Conservation (phyloP, 2,888 invertebrate genomes). For the Cheilosia scutellata region DNA sequence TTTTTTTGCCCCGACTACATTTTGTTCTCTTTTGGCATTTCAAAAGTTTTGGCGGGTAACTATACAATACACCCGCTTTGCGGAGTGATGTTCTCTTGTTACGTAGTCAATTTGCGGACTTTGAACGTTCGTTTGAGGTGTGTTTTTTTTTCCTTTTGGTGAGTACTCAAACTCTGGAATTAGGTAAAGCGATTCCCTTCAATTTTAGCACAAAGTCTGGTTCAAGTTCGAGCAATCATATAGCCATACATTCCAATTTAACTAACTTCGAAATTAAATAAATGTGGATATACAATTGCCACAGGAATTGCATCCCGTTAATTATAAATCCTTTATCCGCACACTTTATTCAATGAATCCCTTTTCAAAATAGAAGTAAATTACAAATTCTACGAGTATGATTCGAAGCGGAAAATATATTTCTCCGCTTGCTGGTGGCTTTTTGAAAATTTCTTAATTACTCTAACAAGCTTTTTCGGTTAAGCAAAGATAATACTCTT, state of each 20-base stretch:
- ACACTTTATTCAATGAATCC: slow-evolving; percentile 14
- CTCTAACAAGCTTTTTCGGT: slow-evolving; percentile 26
- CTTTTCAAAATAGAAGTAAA: background rate
- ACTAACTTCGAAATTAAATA: background rate
- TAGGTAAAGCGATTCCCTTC: slow-evolving; percentile 5
- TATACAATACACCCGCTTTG: background rate
- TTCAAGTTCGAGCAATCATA: background rate
- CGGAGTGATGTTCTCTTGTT: slow-evolving; percentile 16
- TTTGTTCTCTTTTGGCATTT: slow-evolving; percentile 12
- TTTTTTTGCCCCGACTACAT: background rate
- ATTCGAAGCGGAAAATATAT: background rate
- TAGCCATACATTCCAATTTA: background rate
- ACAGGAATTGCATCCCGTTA: slow-evolving; percentile 1
- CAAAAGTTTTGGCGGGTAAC: slow-evolving; percentile 9
- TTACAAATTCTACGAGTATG: background rate
- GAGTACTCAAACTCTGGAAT: background rate
- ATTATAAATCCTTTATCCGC: background rate
- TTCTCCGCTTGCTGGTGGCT: background rate
- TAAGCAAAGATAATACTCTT: slow-evolving; percentile 13
- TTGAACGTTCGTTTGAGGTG: slow-evolving; percentile 12
- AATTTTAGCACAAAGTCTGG: background rate
- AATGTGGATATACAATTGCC: background rate
- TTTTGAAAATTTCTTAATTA: slow-evolving; percentile 27
- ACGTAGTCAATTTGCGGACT: slow-evolving; percentile 40
- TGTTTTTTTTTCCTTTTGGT: background rate